phyloP scores from a whole-genome alignment of 2,113 vertebrate species.

The cattle (Bos taurus) region DNA sequence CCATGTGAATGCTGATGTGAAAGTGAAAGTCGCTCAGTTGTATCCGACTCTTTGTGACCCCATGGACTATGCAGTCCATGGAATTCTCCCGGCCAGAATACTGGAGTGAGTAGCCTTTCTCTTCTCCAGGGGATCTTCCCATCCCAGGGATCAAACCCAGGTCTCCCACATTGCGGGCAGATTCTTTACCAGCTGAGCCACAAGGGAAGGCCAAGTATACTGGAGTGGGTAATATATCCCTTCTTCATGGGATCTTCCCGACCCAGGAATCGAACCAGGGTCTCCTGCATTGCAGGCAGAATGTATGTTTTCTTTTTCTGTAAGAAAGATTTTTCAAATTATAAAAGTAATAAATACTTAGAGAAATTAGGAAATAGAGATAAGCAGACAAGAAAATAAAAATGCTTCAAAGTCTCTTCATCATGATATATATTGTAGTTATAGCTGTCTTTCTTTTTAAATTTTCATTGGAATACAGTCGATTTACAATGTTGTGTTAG shows the following conservation, averaged over 20 bases:
- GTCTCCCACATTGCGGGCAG: not conserved
- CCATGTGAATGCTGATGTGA: not conserved
- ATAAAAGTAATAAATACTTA: not conserved
- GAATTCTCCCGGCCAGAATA: not conserved
- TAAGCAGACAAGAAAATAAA: constrained; percentile 19
- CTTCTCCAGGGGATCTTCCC: not conserved
- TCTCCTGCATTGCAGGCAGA: not conserved
- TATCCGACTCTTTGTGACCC: fast-evolving
- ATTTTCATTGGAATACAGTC: not conserved
- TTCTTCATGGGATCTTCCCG: not conserved
- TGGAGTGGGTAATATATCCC: not conserved
- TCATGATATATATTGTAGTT: not conserved
- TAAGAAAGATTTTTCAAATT: not conserved
- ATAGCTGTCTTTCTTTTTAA: not conserved
- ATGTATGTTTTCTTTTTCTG: not conserved
- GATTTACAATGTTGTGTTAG: not conserved
- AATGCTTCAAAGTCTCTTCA: not conserved
- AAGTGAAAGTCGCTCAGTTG: not conserved
- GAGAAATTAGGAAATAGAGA: not conserved
- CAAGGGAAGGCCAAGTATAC: not conserved
- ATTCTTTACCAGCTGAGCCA: not conserved
- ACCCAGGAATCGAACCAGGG: not conserved
- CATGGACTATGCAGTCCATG: not conserved
- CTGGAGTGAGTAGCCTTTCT: not conserved
- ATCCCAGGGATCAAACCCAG: not conserved